phyloP scores from a whole-genome alignment of 1,140 invertebrate species.

The Varroa destructor region DNA sequence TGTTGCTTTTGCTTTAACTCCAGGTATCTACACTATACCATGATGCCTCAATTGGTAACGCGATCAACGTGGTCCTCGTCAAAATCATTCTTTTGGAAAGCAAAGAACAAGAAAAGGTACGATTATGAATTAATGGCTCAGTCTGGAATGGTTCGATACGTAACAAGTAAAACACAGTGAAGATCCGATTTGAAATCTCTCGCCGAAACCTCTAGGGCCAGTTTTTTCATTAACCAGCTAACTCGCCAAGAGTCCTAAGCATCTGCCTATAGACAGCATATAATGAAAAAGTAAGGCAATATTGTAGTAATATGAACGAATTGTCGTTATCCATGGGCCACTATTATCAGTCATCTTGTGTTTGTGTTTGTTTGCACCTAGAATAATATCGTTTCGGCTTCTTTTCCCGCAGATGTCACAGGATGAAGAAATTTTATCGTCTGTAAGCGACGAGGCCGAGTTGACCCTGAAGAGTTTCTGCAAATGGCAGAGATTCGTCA shows the following conservation, averaged over 20 bases:
- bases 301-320: neutral
- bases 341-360: slow-evolving; percentile 30
- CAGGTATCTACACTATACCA: slow-evolving; percentile 67
- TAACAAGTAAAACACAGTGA: too few relatives aligned
- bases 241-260: too few relatives aligned
- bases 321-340: slow-evolving; percentile 27
- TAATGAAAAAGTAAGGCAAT: too few relatives aligned
- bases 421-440: slow-evolving; percentile 48
- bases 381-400: neutral
- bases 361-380: slow-evolving; percentile 15
- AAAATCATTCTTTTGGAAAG: slow-evolving; percentile 61
- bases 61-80: slow-evolving; percentile 72
- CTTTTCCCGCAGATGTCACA: neutral
- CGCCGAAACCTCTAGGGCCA: too few relatives aligned
- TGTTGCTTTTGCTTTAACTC: slow-evolving; percentile 25
- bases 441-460: slow-evolving; percentile 54
- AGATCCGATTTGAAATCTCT: too few relatives aligned
- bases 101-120: slow-evolving; percentile 47
- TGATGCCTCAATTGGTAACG: slow-evolving; percentile 74
- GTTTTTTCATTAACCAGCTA: too few relatives aligned
- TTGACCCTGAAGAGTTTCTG: slow-evolving; percentile 69
- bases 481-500: slow-evolving; percentile 64
- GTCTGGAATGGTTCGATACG: slow-evolving; percentile 4
- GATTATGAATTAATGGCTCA: neutral
- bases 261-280: too few relatives aligned